Conservation (phyloP, 2,797 vertebrate genomes). For the Amphiprion clarkii region DNA sequence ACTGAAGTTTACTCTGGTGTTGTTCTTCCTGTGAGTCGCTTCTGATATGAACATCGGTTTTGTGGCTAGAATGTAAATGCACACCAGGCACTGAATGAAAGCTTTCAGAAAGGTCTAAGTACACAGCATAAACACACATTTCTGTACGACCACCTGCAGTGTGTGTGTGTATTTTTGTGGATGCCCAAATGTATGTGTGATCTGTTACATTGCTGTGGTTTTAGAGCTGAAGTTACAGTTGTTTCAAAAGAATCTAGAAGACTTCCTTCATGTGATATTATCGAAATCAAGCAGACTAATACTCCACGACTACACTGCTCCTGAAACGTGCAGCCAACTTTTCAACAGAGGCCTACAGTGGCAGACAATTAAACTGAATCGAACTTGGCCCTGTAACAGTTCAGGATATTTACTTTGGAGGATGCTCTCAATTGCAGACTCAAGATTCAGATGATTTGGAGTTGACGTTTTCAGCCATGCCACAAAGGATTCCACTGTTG, state of each 20-base stretch:
- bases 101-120: conserved; percentile 14
- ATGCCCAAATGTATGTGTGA: not conserved
- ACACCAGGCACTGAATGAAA: conserved; percentile 8
- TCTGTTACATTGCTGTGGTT: not conserved
- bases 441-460: no score
- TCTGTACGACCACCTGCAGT: conserved; percentile 10
- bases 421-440: no score
- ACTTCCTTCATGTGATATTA: not conserved
- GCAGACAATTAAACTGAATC: no score
- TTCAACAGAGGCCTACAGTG: no score
- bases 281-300: not conserved
- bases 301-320: not conserved
- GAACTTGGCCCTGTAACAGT: no score
- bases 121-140: conserved; percentile 6
- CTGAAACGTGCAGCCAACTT: not conserved
- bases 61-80: conserved; percentile 12
- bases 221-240: not conserved
- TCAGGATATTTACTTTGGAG: no score
- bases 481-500: no score
- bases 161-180: not conserved
- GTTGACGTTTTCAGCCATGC: no score
- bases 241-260: not conserved
- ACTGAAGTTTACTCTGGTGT: not conserved
- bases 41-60: not conserved
- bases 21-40: no score